These are phyloP conservation scores for Forbesichthys agassizii DNA, from an alignment of 2,113 vertebrate species.

Conservation along the genomic window DNA sequence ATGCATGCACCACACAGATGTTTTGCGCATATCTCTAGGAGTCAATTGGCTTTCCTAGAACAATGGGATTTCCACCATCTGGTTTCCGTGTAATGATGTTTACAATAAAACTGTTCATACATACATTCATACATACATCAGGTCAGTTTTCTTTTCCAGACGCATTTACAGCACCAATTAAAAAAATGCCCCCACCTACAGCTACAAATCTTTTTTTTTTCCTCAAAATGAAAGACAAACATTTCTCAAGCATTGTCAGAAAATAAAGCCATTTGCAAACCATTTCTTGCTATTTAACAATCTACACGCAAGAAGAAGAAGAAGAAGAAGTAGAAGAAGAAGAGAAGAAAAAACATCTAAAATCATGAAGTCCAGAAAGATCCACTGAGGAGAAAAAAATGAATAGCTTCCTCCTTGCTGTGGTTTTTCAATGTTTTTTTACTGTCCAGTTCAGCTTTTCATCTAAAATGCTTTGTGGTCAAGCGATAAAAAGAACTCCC, in stretches of 20 bases:
- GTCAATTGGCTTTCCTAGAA: conserved; percentile 60
- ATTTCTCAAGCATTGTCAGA: conserved; percentile 91
- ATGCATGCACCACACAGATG: conserved; percentile 62
- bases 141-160: conserved; percentile 83
- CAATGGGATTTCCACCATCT: conserved; percentile 87
- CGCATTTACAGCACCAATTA: conserved; percentile 86
- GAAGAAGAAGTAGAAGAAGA: conserved; percentile 35
- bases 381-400: conserved; percentile 84
- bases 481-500: conserved; percentile 92
- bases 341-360: conserved; percentile 79
- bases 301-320: conserved; percentile 82
- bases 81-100: conserved; percentile 97
- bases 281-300: conserved; percentile 91
- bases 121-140: conserved; percentile 88
- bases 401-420: conserved; percentile 75
- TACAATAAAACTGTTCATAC: conserved; percentile 82
- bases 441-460: conserved; percentile 85
- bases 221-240: conserved; percentile 81
- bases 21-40: conserved; percentile 42
- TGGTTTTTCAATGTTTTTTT: conserved; percentile 55
- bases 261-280: conserved; percentile 93
- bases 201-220: conserved; percentile 81
- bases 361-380: conserved; percentile 80
- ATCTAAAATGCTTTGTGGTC: conserved; percentile 88
- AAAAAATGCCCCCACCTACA: conserved; percentile 87